Evolutionary conservation across 2,888 invertebrate species (phyloP).

Genomic region (Abrostola tripartita): DNA sequence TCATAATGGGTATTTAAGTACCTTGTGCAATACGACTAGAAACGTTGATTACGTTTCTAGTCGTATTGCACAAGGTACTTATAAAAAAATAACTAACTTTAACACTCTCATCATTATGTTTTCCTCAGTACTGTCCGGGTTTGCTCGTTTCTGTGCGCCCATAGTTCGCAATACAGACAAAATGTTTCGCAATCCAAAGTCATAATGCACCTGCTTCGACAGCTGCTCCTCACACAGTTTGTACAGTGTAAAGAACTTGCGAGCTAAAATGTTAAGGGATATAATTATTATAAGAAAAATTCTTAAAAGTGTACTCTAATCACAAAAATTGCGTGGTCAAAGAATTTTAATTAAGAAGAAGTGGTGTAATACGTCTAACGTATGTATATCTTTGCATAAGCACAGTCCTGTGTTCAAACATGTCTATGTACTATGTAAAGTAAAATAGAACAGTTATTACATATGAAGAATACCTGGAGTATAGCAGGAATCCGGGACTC

Average conservation of each 20-base stretch:
- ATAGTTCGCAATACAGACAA: slow-evolving; percentile 93
- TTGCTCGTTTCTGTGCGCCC: slow-evolving; percentile 93
- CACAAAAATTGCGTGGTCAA: too few relatives aligned
- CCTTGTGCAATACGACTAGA: too few relatives aligned
- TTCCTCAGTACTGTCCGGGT: slow-evolving; percentile 95
- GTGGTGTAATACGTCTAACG: too few relatives aligned
- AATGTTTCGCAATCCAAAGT: slow-evolving; percentile 95
- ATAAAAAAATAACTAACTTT: slow-evolving; percentile 68
- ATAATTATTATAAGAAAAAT: background rate
- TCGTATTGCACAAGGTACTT: too few relatives aligned
- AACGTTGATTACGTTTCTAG: too few relatives aligned
- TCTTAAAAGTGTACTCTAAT: background rate
- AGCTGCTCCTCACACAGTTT: slow-evolving; percentile 96
- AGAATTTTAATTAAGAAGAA: too few relatives aligned
- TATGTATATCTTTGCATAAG: too few relatives aligned
- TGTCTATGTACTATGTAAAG: too few relatives aligned
- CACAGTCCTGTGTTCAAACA: too few relatives aligned
- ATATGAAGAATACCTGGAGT: too few relatives aligned
- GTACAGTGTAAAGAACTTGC: slow-evolving; percentile 96
- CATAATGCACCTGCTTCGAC: slow-evolving; percentile 96
- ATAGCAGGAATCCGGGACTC: too few relatives aligned
- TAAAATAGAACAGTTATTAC: too few relatives aligned
- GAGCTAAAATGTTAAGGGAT: slow-evolving; percentile 72
- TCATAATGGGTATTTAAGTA: background rate
- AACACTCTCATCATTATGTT: slow-evolving; percentile 97